A percentile compares a stretch with the other conserved stretches of the same genome.
Conservation (phyloP, 2,113 vertebrate species). For the Rhombomys opimus region DNA sequence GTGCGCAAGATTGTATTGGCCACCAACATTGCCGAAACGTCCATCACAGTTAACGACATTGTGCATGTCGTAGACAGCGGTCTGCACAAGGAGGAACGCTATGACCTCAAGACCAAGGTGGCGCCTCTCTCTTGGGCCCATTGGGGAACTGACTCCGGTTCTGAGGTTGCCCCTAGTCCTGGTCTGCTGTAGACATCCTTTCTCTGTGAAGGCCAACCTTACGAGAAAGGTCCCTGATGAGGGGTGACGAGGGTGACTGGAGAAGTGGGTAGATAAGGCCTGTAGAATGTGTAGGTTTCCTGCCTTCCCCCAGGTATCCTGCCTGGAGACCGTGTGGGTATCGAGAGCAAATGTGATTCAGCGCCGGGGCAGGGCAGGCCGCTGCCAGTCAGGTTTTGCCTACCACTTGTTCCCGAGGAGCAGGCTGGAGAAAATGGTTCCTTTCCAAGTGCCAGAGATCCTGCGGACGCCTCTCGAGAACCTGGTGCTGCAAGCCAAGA, state of each 20-base stretch:
- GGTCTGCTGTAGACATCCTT: not conserved
- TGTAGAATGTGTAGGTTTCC: fast-evolving
- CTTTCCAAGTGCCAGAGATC: conserved; percentile 95
- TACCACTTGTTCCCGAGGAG: conserved; percentile 95
- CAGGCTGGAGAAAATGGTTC: conserved; percentile 92
- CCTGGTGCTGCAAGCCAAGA: conserved; percentile 96
- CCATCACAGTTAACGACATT: conserved; percentile 97
- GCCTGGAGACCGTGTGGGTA: conserved; percentile 97
- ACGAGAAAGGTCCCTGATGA: not conserved
- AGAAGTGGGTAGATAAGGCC: not conserved
- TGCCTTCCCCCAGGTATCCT: conserved; percentile 90
- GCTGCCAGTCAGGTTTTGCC: conserved; percentile 96
- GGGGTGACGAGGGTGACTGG: not conserved
- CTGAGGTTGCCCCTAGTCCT: not conserved
- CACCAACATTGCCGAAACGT: conserved; percentile 98
- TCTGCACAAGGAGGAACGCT: conserved; percentile 96
- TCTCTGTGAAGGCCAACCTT: not conserved
- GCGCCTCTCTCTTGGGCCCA: not conserved
- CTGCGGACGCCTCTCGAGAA: conserved; percentile 96
- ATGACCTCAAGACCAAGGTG: conserved; percentile 96
- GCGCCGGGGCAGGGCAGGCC: conserved; percentile 94
- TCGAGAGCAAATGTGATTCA: conserved; percentile 96
- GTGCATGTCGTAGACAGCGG: conserved; percentile 97
- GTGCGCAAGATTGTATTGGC: conserved; percentile 95
- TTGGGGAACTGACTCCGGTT: not conserved